A percentile compares a stretch with the other conserved stretches of the same genome.
These are phyloP conservation scores for Spizaetus ornatus DNA, from an alignment of 2,113 vertebrate genomes.

Conservation along the genomic window DNA sequence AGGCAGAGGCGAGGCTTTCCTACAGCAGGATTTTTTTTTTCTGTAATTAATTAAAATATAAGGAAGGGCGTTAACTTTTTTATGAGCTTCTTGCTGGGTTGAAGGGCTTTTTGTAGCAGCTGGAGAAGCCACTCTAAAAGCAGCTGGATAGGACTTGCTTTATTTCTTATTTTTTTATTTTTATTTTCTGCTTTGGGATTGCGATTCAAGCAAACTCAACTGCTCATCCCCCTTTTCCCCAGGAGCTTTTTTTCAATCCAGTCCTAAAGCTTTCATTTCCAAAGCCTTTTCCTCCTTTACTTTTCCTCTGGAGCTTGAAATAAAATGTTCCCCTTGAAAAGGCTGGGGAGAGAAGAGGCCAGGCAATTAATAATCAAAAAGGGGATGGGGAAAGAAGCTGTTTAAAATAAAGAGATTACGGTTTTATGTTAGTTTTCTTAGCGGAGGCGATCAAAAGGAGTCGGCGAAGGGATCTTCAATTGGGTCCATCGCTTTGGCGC, in stretches of 20 bases:
- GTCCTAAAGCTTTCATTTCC: background rate
- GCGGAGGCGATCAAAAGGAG: background rate
- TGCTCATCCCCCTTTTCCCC: background rate
- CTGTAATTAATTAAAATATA: background rate
- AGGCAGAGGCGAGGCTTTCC: background rate
- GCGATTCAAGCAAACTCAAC: background rate
- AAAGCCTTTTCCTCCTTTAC: background rate
- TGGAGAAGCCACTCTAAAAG: background rate
- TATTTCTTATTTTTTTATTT: background rate
- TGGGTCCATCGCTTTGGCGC: background rate
- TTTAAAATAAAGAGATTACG: background rate
- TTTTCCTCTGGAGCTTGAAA: background rate
- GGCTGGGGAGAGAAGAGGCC: background rate
- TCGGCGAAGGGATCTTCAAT: fast-evolving
- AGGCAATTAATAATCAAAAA: background rate
- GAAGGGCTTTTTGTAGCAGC: background rate
- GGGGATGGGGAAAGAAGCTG: background rate
- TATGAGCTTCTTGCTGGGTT: background rate
- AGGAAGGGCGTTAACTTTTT: background rate
- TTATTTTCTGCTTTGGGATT: background rate
- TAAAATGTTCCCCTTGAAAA: background rate
- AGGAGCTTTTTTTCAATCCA: fast-evolving
- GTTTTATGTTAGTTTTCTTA: background rate
- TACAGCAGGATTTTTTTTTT: background rate
- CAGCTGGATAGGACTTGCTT: background rate